Base-by-base conservation (phyloP, 2,888 invertebrate genomes). In the Callyntrura guangdongensis region DNA sequence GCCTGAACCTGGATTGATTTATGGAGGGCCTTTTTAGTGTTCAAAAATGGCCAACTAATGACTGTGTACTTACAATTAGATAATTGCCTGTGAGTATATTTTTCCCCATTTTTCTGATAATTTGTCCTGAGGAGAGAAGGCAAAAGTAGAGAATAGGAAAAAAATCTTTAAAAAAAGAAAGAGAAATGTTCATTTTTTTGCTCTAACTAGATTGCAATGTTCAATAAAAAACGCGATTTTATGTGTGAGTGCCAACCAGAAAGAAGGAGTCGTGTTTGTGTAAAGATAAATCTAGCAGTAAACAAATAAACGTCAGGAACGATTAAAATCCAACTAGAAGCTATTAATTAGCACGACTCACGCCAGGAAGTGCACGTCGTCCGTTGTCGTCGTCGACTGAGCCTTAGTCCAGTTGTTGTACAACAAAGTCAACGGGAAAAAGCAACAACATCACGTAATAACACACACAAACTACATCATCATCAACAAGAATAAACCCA, bases 261-360 rank as follows among this genome's bases (percentile, higher is more conserved):
- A 2, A 45, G 17, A 64, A 11, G 6, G 20, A 20, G 20, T 49
- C 8, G 20, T 45, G 17, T 81, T 1, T 36, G 11, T 36, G 0
- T 36, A 61, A 47, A 47, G 84, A 84, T 69, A 69, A 69, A 53
- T 59, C 82, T 67, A 53, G 53, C 59, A 27, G 47, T 56, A 72
- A 72, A 56, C 74, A 85, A 85, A 85, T 85, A 85, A 85, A 85
- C 74, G 85, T 85, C 85, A 85, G 64, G 27, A 85, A 74, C 85
- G 69, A 85, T 85, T 85, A 85, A 74, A 74, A 53, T 72, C 72
- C 72, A 45, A 56, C 69, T 56, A 72, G 36, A 22, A 72, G 72
- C 85, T 64, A 67, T 67, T 84, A 67, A 84, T 84, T 84, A 84
- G 84, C 67, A 25, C 67, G 53, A 64, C 67, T 84, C 84, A 84